Percentiles rank a stretch among this genome's conserved stretches.
Conservation (phyloP, 1,140 invertebrate species). For the Cephus cinctus region DNA sequence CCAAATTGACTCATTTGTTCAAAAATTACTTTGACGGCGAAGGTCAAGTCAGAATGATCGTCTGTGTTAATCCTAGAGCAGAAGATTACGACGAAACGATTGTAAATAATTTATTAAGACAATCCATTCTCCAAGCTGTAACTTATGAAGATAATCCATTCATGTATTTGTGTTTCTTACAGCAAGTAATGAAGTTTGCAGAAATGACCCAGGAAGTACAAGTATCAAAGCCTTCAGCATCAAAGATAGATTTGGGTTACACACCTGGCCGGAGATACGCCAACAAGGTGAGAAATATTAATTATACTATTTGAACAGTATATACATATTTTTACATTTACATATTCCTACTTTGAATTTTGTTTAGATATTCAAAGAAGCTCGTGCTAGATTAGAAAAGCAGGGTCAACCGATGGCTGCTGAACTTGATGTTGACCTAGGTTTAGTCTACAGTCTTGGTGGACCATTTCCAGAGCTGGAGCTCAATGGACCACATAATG, state of each 20-base stretch:
- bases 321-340: no score
- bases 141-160: no score
- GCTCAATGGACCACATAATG: constrained; percentile 64
- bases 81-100: constrained; percentile 95
- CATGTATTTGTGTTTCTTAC: no score
- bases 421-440: constrained; percentile 63
- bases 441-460: constrained; percentile 61
- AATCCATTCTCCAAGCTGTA: no score
- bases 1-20: constrained; percentile 94
- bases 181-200: constrained; percentile 96
- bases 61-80: constrained; percentile 91
- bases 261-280: constrained; percentile 77
- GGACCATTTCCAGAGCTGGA: constrained; percentile 69
- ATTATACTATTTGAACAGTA: not conserved
- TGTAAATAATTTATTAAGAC: no score
- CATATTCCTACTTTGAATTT: constrained; percentile 14
- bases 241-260: constrained; percentile 65
- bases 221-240: constrained; percentile 66
- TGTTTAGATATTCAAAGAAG: constrained; percentile 55
- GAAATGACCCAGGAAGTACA: constrained; percentile 94
- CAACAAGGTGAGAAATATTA: constrained; percentile 62
- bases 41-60: constrained; percentile 93
- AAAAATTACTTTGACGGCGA: constrained; percentile 99
- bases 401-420: constrained; percentile 58
- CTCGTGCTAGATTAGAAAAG: constrained; percentile 55